These are phyloP conservation scores for Zygothrica quintamaculata DNA, from an alignment of 2,888 invertebrate genomes.

Conservation along the genomic window DNA sequence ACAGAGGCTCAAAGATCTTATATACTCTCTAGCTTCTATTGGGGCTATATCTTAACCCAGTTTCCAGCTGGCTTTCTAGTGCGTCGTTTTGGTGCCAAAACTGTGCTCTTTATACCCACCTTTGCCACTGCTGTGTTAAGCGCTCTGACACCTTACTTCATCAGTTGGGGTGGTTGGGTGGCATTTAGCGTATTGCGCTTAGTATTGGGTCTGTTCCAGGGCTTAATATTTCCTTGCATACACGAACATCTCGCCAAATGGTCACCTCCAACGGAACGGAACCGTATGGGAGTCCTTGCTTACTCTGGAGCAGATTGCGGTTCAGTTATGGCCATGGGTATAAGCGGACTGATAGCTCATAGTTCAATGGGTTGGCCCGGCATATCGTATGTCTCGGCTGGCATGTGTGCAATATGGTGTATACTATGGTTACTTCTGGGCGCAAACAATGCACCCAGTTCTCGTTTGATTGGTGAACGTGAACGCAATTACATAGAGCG, in stretches of 20 bases:
- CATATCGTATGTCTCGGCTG: slow-evolving; percentile 87
- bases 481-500: slow-evolving; percentile 87
- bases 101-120: slow-evolving; percentile 86
- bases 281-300: slow-evolving; percentile 86
- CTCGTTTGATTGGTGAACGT: slow-evolving; percentile 85
- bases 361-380: slow-evolving; percentile 87
- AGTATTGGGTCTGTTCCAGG: slow-evolving; percentile 88
- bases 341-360: slow-evolving; percentile 87
- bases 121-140: slow-evolving; percentile 88
- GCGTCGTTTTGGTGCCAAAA: slow-evolving; percentile 88
- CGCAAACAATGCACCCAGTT: slow-evolving; percentile 86
- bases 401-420: slow-evolving; percentile 85
- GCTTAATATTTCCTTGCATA: slow-evolving; percentile 87
- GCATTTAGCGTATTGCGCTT: slow-evolving; percentile 87
- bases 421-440: slow-evolving; percentile 86
- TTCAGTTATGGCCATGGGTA: slow-evolving; percentile 87
- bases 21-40: slow-evolving; percentile 90
- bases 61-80: slow-evolving; percentile 88
- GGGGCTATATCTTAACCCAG: slow-evolving; percentile 89
- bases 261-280: slow-evolving; percentile 88
- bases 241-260: slow-evolving; percentile 88
- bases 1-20: slow-evolving; percentile 85
- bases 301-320: slow-evolving; percentile 88
- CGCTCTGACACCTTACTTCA: slow-evolving; percentile 88
- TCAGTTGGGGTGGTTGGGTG: slow-evolving; percentile 87